Evolutionary conservation across 1,140 invertebrate genomes (phyloP), one percentile per base, ranked within the genome.

Genomic region (Theocolax elegans): DNA sequence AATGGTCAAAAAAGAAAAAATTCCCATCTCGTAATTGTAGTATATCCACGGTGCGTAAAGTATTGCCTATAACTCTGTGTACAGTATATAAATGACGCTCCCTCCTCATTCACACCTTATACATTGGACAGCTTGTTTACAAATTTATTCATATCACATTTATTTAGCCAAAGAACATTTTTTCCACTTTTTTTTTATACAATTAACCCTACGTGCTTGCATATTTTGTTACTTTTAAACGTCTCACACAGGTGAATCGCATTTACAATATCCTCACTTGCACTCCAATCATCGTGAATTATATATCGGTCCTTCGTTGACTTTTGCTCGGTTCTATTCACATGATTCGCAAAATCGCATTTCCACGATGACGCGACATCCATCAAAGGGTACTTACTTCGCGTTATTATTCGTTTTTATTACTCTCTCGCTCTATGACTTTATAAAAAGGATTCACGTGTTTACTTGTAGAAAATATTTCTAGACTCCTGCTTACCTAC

Each of bases 401-500:
- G 51, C 48, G 63, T 27, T 63, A 67, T 64, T 68, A 63, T 72
- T 63, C n/a, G n/a, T n/a, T n/a, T n/a, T n/a, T n/a, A n/a, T n/a
- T n/a, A n/a, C n/a, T n/a, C n/a, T n/a, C n/a, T n/a, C n/a, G n/a
- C 56, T 56, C 48, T 63, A 64, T 72, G 58, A 68, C 59, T 64
- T 75, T 79, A 74, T 77, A 80, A 78, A 81, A 79, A 78, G 75
- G 74, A 74, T 71, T 70, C 51, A 68, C 71, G 72, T 70, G 51
- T 74, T 75, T 75, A 74, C 72, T 77, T 75, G 76, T 79, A 80
- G 75, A 81, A 82, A 82, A 79, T 78, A 80, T 81, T 69, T 77
- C 72, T 76, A 79, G 65, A 76, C 73, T 74, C 75, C 74, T 75
- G 68, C 74, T 74, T 77, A 80, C 75, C 72, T 75, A 76, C 69